phyloP scores from a whole-genome alignment of 2,113 vertebrate species.

The Ciconia maguari region DNA sequence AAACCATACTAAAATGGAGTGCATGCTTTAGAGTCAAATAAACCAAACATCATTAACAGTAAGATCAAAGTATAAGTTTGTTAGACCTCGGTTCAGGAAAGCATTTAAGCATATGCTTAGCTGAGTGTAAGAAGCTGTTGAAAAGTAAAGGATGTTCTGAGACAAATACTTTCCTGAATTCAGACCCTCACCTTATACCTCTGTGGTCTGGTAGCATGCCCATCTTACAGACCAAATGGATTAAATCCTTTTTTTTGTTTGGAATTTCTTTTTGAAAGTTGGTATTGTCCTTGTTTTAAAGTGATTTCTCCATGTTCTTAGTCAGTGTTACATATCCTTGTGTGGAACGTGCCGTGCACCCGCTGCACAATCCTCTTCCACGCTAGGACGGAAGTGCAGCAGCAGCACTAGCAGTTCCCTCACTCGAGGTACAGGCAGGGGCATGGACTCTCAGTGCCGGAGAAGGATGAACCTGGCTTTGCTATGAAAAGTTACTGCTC shows the following conservation, averaged over 20 bases:
- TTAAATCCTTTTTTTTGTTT: background rate
- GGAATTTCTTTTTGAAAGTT: background rate
- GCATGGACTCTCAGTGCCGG: background rate
- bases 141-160: background rate
- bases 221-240: background rate
- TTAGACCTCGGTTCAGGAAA: background rate
- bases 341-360: background rate
- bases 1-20: background rate
- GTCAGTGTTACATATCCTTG: accelerated
- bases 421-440: background rate
- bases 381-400: background rate
- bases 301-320: background rate
- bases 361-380: background rate
- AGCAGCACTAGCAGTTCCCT: background rate
- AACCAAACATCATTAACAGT: background rate
- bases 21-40: background rate
- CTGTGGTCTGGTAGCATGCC: background rate
- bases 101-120: background rate
- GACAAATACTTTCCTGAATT: background rate
- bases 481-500: background rate
- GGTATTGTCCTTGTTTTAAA: background rate
- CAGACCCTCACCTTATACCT: background rate
- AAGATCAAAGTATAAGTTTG: background rate
- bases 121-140: background rate
- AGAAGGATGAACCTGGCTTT: background rate